Evolutionary conservation across 2,797 vertebrate genomes (phyloP).

Genomic region (Enteromius unitaeniatus): DNA sequence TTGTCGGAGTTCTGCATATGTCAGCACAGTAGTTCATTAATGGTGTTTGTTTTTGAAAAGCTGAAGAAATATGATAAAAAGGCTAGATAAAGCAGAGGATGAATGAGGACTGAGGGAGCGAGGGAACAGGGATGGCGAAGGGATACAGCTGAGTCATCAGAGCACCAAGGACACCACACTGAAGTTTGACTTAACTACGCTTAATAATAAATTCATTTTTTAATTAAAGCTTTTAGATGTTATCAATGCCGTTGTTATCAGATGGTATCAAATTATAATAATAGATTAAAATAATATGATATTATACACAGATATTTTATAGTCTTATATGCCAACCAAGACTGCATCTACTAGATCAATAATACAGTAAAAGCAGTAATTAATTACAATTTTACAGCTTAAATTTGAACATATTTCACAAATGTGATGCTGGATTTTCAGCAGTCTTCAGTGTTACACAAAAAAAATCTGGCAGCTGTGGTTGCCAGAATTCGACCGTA

Average conservation of each 20-base stretch:
- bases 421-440: not conserved
- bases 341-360: not conserved
- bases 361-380: not conserved
- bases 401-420: not conserved
- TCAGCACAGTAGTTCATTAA: conserved; percentile 68
- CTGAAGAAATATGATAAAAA: conserved; percentile 63
- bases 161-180: conserved; percentile 60
- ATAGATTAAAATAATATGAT: not conserved
- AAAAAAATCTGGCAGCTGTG: too few species aligned
- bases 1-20: conserved; percentile 64
- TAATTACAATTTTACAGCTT: not conserved
- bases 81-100: conserved; percentile 49
- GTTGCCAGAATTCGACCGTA: too few species aligned
- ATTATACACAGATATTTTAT: too few species aligned
- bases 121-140: conserved; percentile 3
- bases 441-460: not conserved
- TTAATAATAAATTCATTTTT: conserved; percentile 8
- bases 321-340: not conserved
- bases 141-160: conserved; percentile 60
- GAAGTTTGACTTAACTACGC: conserved; percentile 18
- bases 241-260: not conserved
- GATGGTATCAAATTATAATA: not conserved
- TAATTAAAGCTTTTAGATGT: conserved; percentile 7
- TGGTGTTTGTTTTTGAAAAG: conserved; percentile 67
- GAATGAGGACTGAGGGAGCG: conserved; percentile 43